These are phyloP conservation scores for Terrapene triunguis DNA, from an alignment of 2,113 vertebrate genomes.

Conservation along the genomic window DNA sequence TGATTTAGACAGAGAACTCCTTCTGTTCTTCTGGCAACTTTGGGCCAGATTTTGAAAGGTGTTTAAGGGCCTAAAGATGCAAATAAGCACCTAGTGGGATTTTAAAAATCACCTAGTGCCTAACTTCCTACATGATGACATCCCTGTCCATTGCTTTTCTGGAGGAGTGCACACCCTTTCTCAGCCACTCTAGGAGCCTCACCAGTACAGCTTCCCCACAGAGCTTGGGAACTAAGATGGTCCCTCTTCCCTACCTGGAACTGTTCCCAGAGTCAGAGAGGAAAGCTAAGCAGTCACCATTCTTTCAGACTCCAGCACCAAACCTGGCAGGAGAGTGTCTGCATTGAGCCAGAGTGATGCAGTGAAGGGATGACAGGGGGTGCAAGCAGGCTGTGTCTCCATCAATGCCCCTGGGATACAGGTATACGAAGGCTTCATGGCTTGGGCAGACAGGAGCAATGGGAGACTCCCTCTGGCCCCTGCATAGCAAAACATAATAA, in stretches of 20 bases:
- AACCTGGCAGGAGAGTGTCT: not conserved
- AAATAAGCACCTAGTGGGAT: not conserved
- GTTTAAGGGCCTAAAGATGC: not conserved
- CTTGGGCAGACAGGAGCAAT: not conserved
- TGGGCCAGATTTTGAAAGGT: not conserved
- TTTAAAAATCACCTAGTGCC: no score
- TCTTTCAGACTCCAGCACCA: accelerated
- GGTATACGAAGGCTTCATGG: not conserved
- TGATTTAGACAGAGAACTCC: not conserved
- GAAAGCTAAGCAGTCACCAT: not conserved
- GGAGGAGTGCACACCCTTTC: not conserved
- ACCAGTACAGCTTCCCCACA: not conserved
- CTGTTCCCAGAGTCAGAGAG: not conserved
- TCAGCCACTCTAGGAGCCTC: not conserved
- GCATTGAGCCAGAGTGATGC: not conserved
- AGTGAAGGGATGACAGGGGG: not conserved
- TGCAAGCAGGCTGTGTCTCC: not conserved
- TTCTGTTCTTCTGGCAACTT: not conserved
- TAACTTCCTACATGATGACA: no score
- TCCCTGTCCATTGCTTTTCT: not conserved
- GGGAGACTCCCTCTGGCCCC: not conserved
- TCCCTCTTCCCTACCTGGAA: no score
- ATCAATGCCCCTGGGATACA: accelerated
- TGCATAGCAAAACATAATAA: not conserved
- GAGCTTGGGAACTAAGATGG: not conserved